Evolutionary conservation across 2,888 invertebrate genomes (phyloP).

Genomic region (Dusona sp.): DNA sequence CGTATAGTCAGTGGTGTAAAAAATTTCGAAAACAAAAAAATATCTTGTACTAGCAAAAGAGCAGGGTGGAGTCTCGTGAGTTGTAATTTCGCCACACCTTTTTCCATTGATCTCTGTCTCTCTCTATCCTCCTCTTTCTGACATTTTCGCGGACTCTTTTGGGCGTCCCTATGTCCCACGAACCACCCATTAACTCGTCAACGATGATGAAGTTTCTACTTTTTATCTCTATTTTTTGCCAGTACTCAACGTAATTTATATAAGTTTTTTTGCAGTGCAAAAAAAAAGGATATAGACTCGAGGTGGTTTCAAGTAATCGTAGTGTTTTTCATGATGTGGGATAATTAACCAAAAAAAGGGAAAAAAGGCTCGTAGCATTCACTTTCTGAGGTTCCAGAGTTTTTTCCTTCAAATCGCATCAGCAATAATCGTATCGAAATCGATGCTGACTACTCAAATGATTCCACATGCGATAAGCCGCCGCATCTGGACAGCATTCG

Average conservation of each 20-base stretch:
- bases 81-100: constrained; percentile 70
- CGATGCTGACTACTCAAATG: too few relatives aligned
- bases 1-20: background rate
- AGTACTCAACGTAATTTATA: background rate
- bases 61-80: constrained; percentile 69
- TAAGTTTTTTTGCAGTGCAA: background rate
- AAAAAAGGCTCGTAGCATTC: background rate
- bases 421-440: background rate
- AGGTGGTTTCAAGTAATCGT: background rate
- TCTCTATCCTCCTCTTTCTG: constrained; percentile 15
- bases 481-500: background rate
- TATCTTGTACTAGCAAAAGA: background rate
- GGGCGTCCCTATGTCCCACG: constrained; percentile 29
- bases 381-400: background rate
- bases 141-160: constrained; percentile 49
- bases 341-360: background rate
- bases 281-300: too few relatives aligned
- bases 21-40: constrained; percentile 7
- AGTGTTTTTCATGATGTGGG: background rate
- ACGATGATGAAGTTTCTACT: constrained; percentile 22
- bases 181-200: constrained; percentile 46
- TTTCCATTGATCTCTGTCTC: constrained; percentile 19
- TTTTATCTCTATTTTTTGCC: constrained; percentile 8
- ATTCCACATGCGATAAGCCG: background rate
- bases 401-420: background rate